Evolutionary conservation across 2,797 vertebrate species (phyloP).

Genomic region (Zenarchopterus dispar): DNA sequence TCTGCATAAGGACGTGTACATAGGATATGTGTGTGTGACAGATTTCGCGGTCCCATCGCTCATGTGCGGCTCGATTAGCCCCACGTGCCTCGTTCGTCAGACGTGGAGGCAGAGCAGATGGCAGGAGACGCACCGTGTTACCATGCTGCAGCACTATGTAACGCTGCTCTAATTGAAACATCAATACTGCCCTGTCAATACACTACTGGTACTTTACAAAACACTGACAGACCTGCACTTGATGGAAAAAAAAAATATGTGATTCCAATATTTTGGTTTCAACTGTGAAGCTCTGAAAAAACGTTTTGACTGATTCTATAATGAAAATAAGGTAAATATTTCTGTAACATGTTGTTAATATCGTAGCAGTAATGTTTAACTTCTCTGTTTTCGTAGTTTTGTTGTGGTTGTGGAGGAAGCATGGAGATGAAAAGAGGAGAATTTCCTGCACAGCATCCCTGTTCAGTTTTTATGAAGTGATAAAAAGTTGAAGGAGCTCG

Average conservation of each 20-base stretch:
- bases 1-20: slow-evolving; percentile 74
- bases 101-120: slow-evolving; percentile 83
- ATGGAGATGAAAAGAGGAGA: slow-evolving; percentile 27
- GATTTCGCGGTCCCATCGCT: slow-evolving; percentile 78
- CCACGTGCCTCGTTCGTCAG: slow-evolving; percentile 84
- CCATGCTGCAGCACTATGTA: slow-evolving; percentile 79
- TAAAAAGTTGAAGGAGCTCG: slow-evolving; percentile 71
- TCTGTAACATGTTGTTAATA: slow-evolving; percentile 18
- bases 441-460: slow-evolving; percentile 48
- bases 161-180: slow-evolving; percentile 85
- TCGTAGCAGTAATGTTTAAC: slow-evolving; percentile 44
- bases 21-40: slow-evolving; percentile 47
- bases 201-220: slow-evolving; percentile 69
- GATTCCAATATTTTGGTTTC: background rate
- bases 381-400: slow-evolving; percentile 37
- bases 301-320: slow-evolving; percentile 33
- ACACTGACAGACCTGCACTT: slow-evolving; percentile 59
- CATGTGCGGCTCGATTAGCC: slow-evolving; percentile 84
- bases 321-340: slow-evolving; percentile 19
- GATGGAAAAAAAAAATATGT: slow-evolving; percentile 21
- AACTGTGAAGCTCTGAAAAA: background rate
- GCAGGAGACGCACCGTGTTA: slow-evolving; percentile 80
- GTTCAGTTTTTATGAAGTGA: slow-evolving; percentile 70
- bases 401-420: slow-evolving; percentile 31
- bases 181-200: slow-evolving; percentile 83